Evolutionary conservation across 2,888 invertebrate species (phyloP), one percentile per base, ranked within the genome.

Genomic region (Patella caerulea): DNA sequence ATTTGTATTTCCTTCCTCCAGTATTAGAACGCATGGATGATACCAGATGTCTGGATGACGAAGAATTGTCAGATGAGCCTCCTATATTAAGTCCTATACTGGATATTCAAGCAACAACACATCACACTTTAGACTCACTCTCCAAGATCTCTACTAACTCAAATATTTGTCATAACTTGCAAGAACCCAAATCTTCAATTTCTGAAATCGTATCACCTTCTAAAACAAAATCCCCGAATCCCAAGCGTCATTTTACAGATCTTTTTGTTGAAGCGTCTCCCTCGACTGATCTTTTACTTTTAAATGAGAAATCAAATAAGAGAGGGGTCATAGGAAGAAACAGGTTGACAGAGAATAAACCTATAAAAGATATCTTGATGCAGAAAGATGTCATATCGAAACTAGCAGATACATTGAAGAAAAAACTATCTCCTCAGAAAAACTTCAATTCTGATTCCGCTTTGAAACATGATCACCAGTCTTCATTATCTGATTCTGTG

Each of bases 21-120:
- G 19, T 77, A 3, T 19, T 77, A 12, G 77, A 77, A 55, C 59
- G 72, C 34, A 77, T 77, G 52, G 73, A 77, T 19, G 72, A 56
- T 34, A 59, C 19, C 19, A 54, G 34, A 15, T 12, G 19, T 15
- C n/a, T 65, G n/a, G 17, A 29, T 34, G 15, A 55, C 15, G 45
- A 34, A 24, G 34, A 75, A 24, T 34, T 71, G 14, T 54, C 75
- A 14, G 71, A 65, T 2, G 75, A 54, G 11, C 75, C 75, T 34
- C 75, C 75, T 17, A n/a, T 71, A 15, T 71, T 75, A 12, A 24
- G 55, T 52, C 71, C 70, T 29, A 55, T 65, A 12, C 45, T 45
- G 45, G 45, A 45, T 45, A 65, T 65, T 12, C 19, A 65, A 65
- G 65, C 24, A 15, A 24, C 24, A 24, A 19, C 19, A 9, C 19